These are phyloP conservation scores for Idaea biselata DNA, from an alignment of 2,888 invertebrate genomes.

Conservation along the genomic window DNA sequence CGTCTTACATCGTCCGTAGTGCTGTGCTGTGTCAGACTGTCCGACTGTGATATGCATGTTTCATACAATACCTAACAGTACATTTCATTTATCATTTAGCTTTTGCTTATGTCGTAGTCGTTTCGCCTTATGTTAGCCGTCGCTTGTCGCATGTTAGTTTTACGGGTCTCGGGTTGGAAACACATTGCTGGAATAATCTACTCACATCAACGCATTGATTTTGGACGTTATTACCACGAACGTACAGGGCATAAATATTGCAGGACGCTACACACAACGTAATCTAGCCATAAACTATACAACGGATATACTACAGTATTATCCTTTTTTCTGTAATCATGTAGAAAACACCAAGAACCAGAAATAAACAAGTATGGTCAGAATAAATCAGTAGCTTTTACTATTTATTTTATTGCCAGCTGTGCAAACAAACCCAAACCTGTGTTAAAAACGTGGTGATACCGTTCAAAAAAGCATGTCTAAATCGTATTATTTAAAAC, in stretches of 20 bases:
- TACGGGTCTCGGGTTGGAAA: conserved; percentile 17
- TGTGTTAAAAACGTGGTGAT: not conserved
- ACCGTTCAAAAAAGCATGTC: not conserved
- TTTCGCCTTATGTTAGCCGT: conserved; percentile 18
- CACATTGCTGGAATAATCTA: conserved; percentile 11
- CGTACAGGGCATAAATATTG: too few species aligned
- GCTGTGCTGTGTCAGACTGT: conserved; percentile 46
- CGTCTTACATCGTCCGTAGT: conserved; percentile 38
- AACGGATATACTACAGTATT: too few species aligned
- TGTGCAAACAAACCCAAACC: not conserved
- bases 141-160: conserved; percentile 29
- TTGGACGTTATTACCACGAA: not conserved
- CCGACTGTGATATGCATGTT: conserved; percentile 21
- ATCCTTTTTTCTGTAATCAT: too few species aligned
- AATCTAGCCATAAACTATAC: not conserved
- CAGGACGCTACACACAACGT: too few species aligned
- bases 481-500: not conserved
- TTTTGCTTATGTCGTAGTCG: conserved; percentile 15
- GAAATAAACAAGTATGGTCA: too few species aligned
- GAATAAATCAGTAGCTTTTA: too few species aligned
- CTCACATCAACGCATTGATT: not conserved
- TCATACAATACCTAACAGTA: conserved; percentile 20
- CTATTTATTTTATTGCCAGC: not conserved
- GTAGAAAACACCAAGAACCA: too few species aligned
- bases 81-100: conserved; percentile 16